These are phyloP conservation scores for Istiophorus platypterus DNA, from an alignment of 2,113 vertebrate genomes.

Conservation along the genomic window DNA sequence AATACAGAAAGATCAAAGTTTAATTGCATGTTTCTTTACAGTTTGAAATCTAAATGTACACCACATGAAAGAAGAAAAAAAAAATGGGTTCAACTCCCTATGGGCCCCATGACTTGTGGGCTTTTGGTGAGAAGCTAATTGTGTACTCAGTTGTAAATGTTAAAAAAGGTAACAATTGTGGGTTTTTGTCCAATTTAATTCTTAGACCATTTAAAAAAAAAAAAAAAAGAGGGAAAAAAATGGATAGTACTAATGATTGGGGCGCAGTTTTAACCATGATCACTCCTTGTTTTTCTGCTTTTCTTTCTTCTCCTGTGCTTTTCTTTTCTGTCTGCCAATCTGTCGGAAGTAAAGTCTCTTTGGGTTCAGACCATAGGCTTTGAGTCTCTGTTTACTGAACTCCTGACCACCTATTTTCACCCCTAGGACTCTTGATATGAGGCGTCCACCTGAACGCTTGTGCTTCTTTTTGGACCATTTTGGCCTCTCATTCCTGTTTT, in stretches of 20 bases:
- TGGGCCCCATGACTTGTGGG: neutral
- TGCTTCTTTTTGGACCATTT: conserved; percentile 75
- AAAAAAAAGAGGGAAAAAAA: too few relatives aligned
- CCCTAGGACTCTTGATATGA: conserved; percentile 62
- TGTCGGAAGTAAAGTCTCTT: conserved; percentile 89
- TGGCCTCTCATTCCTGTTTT: conserved; percentile 51
- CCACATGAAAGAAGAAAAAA: neutral
- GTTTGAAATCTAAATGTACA: neutral
- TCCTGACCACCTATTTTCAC: conserved; percentile 85
- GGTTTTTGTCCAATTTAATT: neutral
- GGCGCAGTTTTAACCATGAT: neutral
- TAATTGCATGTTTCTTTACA: conserved; percentile 3
- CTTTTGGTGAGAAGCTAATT: neutral
- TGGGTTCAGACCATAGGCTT: conserved; percentile 91
- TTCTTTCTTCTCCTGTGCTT: conserved; percentile 72
- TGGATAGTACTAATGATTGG: neutral
- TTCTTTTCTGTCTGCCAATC: conserved; percentile 80
- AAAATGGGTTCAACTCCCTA: neutral
- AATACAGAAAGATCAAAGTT: neutral
- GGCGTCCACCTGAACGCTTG: conserved; percentile 57
- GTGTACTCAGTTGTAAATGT: neutral
- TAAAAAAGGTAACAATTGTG: neutral
- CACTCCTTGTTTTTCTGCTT: conserved; percentile 69
- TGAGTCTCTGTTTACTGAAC: conserved; percentile 89
- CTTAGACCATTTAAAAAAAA: neutral